phyloP scores from a whole-genome alignment of 1,140 invertebrate species.

The Apis florea region DNA sequence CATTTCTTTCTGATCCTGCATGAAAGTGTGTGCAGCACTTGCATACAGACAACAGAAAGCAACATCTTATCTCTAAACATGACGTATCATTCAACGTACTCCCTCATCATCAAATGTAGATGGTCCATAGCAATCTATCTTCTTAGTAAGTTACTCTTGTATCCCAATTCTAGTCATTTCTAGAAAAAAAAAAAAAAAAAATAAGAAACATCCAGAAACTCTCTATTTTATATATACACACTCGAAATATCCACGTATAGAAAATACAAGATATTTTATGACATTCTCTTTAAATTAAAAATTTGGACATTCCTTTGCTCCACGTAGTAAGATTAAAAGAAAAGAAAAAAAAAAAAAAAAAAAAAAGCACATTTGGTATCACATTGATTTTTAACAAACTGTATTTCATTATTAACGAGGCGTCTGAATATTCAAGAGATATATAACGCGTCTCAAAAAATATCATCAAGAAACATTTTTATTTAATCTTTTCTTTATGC shows the following conservation, averaged over 20 bases:
- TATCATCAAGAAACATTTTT: neutral
- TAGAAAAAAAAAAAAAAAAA: constrained; percentile 30
- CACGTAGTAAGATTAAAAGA: too few relatives aligned
- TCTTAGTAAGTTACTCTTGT: constrained; percentile 53
- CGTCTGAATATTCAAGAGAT: constrained; percentile 9
- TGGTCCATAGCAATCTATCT: constrained; percentile 52
- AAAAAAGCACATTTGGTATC: neutral
- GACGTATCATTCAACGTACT: constrained; percentile 43
- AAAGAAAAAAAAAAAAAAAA: too few relatives aligned
- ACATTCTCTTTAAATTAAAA: neutral
- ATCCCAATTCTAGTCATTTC: constrained; percentile 61
- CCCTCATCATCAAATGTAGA: constrained; percentile 43
- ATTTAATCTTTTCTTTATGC: neutral
- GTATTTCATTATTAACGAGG: neutral
- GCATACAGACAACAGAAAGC: constrained; percentile 52
- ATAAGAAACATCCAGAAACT: neutral
- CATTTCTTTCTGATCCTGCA: constrained; percentile 26
- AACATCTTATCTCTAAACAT: constrained; percentile 45
- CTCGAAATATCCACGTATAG: neutral
- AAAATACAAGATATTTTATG: neutral
- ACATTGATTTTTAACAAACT: constrained; percentile 7
- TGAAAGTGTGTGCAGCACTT: constrained; percentile 66
- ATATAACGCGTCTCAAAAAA: neutral
- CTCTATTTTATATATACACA: neutral
- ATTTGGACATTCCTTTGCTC: neutral